phyloP scores from a whole-genome alignment of 2,797 vertebrate genomes.

The Danionella dracula region DNA sequence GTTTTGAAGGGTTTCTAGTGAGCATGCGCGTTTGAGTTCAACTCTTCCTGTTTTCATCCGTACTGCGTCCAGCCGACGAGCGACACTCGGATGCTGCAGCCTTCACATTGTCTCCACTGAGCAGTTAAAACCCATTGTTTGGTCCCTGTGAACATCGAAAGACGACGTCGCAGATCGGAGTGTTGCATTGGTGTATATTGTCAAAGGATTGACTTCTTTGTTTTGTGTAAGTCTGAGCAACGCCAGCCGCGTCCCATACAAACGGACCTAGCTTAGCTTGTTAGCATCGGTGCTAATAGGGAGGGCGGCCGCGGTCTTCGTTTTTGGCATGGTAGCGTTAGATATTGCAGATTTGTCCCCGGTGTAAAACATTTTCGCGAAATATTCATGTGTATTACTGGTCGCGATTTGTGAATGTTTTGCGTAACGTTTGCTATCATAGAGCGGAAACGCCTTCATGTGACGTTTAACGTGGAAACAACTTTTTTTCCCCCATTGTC shows the following conservation, averaged over 20 bases:
- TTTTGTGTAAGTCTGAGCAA: conserved; percentile 29
- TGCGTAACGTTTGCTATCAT: not conserved
- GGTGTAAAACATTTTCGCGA: no score
- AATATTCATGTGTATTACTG: no score
- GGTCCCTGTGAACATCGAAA: not conserved
- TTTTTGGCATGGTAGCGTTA: not conserved
- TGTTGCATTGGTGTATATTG: not conserved
- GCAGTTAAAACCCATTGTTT: not conserved
- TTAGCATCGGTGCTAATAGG: not conserved
- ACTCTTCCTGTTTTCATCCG: no score
- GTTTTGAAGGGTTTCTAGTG: no score
- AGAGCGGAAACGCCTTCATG: not conserved
- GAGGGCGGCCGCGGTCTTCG: not conserved
- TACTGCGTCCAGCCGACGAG: no score
- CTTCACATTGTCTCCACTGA: not conserved
- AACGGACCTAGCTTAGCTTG: not conserved
- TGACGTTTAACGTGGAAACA: no score
- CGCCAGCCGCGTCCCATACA: not conserved
- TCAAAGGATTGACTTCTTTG: conserved; percentile 15
- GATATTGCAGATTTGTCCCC: not conserved
- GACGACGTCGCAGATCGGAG: not conserved
- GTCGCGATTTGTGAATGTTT: not conserved
- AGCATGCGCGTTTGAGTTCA: not conserved
- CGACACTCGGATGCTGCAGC: no score
- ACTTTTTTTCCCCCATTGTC: not conserved